Percentiles rank a stretch among this genome's conserved stretches.
These are phyloP conservation scores for Callopanchax toddi DNA, from an alignment of 2,113 vertebrate species.

Conservation along the genomic window DNA sequence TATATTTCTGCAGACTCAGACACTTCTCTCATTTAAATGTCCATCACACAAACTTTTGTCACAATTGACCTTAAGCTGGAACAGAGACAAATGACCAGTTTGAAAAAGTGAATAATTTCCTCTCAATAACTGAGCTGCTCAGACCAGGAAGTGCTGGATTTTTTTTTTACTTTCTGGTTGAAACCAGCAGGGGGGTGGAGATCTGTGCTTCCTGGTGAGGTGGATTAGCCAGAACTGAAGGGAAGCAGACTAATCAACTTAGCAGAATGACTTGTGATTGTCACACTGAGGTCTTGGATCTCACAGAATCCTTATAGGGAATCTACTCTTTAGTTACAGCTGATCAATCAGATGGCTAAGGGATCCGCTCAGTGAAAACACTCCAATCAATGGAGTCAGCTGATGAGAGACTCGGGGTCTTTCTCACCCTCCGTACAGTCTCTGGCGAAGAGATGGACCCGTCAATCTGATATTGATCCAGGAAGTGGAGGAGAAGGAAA, in stretches of 20 bases:
- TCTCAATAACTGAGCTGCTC: conserved; percentile 1
- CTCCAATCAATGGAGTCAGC: conserved; percentile 68
- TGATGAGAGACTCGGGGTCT: conserved; percentile 29
- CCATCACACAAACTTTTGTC: conserved; percentile 22
- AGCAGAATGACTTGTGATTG: conserved; percentile 37
- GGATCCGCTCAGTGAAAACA: conserved; percentile 71
- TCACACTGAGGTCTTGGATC: conserved; percentile 39
- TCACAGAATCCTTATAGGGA: conserved; percentile 45
- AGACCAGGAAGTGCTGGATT: neutral
- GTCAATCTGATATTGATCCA: conserved; percentile 71
- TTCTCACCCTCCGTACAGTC: conserved; percentile 51
- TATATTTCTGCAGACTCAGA: conserved; percentile 63
- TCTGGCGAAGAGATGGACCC: conserved; percentile 56
- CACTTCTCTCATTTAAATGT: neutral
- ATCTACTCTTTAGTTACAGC: conserved; percentile 63
- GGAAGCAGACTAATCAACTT: conserved; percentile 13
- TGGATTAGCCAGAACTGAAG: conserved; percentile 6
- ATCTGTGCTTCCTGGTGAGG: conserved; percentile 18
- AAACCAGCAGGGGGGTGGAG: conserved; percentile 30
- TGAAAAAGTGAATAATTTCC: conserved; percentile 12
- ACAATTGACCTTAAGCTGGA: conserved; percentile 25
- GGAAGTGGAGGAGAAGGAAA: conserved; percentile 40
- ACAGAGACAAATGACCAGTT: conserved; percentile 20
- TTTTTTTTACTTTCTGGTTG: conserved; percentile 16
- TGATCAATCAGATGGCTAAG: conserved; percentile 41